Conservation (phyloP, 2,113 vertebrate genomes). For the Romanogobio albipinnatus region DNA sequence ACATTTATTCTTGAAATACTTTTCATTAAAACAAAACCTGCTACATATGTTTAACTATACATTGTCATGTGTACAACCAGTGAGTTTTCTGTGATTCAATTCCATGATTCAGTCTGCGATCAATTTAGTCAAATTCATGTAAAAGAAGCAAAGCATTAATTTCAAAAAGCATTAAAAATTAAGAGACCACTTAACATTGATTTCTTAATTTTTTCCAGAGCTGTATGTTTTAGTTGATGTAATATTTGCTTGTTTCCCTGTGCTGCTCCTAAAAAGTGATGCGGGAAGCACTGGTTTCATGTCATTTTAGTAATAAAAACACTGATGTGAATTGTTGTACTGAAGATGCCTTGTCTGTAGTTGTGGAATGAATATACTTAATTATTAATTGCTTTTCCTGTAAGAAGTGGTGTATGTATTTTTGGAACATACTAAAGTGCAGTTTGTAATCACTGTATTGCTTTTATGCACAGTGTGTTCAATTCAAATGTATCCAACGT, state of each 20-base stretch:
- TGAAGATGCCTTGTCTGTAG: background rate
- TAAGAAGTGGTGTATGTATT: background rate
- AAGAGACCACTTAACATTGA: too few species aligned
- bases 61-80: background rate
- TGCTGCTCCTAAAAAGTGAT: too few species aligned
- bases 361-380: background rate
- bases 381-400: background rate
- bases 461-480: conserved; percentile 1
- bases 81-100: background rate
- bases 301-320: too few species aligned
- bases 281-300: too few species aligned
- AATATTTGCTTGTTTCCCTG: too few species aligned
- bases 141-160: background rate
- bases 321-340: too few species aligned
- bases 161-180: too few species aligned
- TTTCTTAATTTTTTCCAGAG: too few species aligned
- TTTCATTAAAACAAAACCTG: background rate
- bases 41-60: background rate
- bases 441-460: conserved; percentile 7
- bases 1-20: background rate
- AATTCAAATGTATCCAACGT: background rate
- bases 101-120: background rate
- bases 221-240: background rate
- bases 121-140: background rate
- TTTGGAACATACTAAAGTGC: conserved; percentile 5